These are phyloP conservation scores for Drosophila tsacasi DNA, from an alignment of 1,140 invertebrate species.

Conservation along the genomic window DNA sequence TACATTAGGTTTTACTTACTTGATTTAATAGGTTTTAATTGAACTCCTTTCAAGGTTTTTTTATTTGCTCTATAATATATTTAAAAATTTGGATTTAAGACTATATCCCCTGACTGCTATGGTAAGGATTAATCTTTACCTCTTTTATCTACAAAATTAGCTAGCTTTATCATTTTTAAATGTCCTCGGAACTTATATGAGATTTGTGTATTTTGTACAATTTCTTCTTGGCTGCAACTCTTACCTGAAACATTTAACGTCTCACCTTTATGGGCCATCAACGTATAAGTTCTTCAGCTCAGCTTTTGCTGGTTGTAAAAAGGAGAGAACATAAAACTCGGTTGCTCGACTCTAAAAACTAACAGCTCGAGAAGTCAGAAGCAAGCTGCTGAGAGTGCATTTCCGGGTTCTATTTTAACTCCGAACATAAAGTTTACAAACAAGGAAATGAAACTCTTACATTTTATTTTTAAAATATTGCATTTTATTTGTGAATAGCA, in stretches of 20 bases:
- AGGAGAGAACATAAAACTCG: conserved; percentile 2
- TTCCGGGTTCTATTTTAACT: conserved; percentile 13
- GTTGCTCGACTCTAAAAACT: conserved; percentile 1
- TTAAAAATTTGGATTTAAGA: background rate
- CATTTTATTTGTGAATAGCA: conserved; percentile 79
- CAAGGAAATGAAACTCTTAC: conserved; percentile 19
- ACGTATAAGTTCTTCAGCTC: conserved; percentile 11
- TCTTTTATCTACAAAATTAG: background rate
- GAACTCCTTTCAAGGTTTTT: background rate
- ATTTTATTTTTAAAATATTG: conserved; percentile 78
- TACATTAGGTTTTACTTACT: background rate
- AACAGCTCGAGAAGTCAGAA: conserved; percentile 7
- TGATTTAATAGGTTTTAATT: background rate
- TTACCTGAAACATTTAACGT: conserved; percentile 3
- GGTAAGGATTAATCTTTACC: background rate
- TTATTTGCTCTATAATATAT: background rate
- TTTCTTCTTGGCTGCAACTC: background rate
- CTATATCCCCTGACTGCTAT: background rate
- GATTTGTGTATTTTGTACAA: background rate
- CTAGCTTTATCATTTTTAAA: background rate
- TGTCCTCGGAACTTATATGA: background rate
- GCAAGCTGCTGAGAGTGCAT: conserved; percentile 5
- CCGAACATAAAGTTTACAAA: conserved; percentile 3
- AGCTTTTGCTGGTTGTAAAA: conserved; percentile 14
- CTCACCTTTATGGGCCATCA: conserved; percentile 1